Conservation (phyloP, 2,888 invertebrate species). For the Entomobrya proxima region DNA sequence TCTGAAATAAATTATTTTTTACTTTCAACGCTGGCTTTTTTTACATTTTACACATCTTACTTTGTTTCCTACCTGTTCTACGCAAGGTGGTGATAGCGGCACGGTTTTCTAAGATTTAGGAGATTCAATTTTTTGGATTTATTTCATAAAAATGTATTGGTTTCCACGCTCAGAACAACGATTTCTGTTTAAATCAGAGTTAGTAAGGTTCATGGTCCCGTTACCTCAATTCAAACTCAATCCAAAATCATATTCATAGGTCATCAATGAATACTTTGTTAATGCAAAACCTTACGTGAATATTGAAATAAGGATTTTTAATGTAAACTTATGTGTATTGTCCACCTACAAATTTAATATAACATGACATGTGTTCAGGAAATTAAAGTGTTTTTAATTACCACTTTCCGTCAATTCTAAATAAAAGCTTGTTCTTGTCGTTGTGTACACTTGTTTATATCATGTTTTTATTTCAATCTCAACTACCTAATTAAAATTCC, state of each 20-base stretch:
- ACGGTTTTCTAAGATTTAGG: too few relatives aligned
- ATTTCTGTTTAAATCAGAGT: too few relatives aligned
- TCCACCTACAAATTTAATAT: neutral
- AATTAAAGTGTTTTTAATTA: slow-evolving; percentile 3
- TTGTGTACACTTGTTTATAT: neutral
- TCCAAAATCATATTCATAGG: too few relatives aligned
- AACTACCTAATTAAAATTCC: slow-evolving; percentile 28
- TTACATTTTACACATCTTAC: neutral
- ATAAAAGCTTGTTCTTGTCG: neutral
- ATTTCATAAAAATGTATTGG: too few relatives aligned
- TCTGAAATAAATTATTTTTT: neutral
- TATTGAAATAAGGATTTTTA: neutral
- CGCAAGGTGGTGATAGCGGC: too few relatives aligned
- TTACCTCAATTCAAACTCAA: too few relatives aligned
- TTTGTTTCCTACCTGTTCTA: slow-evolving; percentile 1
- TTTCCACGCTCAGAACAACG: too few relatives aligned
- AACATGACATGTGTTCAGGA: neutral
- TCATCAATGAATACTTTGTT: too few relatives aligned
- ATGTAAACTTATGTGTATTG: neutral
- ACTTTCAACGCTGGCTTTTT: neutral
- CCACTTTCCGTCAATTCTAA: neutral
- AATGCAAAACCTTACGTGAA: too few relatives aligned
- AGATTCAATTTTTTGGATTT: too few relatives aligned
- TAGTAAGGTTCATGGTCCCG: too few relatives aligned
- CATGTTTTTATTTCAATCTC: neutral